phyloP scores from a whole-genome alignment of 1,140 invertebrate species.

The Hyles vespertilio region DNA sequence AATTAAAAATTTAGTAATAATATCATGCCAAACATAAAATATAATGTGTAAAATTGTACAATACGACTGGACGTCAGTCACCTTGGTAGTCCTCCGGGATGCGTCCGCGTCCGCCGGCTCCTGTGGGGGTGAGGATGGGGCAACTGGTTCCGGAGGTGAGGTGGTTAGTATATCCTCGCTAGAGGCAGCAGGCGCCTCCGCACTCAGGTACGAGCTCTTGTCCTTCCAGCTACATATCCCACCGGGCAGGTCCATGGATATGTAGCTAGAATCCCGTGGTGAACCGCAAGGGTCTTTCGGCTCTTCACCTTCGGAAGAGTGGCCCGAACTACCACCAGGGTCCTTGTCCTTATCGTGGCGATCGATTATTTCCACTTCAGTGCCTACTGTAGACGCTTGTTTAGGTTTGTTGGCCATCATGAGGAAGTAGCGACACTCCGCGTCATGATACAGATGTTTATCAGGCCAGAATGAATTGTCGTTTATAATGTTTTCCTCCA shows the following conservation, averaged over 20 bases:
- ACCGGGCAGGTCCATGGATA: constrained; percentile 84
- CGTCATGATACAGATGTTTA: constrained; percentile 79
- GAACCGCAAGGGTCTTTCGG: constrained; percentile 51
- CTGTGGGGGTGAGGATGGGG: constrained; percentile 53
- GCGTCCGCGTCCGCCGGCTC: constrained; percentile 43
- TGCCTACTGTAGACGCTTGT: constrained; percentile 46
- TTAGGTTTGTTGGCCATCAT: constrained; percentile 68
- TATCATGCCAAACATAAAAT: constrained; percentile 74
- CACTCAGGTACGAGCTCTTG: constrained; percentile 85
- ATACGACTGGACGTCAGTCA: constrained; percentile 71
- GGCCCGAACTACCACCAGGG: constrained; percentile 77
- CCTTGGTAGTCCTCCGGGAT: constrained; percentile 55
- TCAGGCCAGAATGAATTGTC: constrained; percentile 79
- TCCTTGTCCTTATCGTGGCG: constrained; percentile 79
- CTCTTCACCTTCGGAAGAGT: constrained; percentile 72
- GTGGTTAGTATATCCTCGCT: constrained; percentile 70
- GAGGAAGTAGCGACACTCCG: constrained; percentile 77
- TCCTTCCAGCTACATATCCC: constrained; percentile 89
- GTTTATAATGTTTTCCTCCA: constrained; percentile 59
- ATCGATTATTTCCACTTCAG: constrained; percentile 59
- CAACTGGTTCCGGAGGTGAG: constrained; percentile 44
- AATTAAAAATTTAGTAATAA: constrained; percentile 67
- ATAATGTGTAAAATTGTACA: constrained; percentile 68
- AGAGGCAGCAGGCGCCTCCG: constrained; percentile 50
- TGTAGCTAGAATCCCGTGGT: constrained; percentile 79